These are phyloP conservation scores for Gulo gulo DNA, from an alignment of 2,113 vertebrate genomes.

Conservation along the genomic window DNA sequence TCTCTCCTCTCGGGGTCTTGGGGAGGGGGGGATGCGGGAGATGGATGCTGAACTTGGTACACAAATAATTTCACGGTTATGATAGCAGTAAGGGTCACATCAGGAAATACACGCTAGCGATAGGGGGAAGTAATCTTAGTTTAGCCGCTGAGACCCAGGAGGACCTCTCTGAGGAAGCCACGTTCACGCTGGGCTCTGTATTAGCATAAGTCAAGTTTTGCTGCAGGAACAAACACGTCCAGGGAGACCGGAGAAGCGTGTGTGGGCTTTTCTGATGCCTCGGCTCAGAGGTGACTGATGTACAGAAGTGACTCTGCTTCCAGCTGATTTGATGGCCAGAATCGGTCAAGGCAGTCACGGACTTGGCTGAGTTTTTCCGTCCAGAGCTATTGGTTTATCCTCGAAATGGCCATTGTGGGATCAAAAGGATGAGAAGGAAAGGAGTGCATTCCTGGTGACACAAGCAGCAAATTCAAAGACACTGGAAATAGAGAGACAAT, in stretches of 20 bases:
- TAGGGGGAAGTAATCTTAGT: background rate
- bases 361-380: background rate
- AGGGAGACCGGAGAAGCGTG: background rate
- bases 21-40: background rate
- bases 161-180: background rate
- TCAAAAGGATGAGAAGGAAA: background rate
- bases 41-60: background rate
- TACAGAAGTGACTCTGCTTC: background rate
- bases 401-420: background rate
- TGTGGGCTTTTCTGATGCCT: background rate
- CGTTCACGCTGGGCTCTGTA: background rate
- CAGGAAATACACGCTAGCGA: background rate
- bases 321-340: background rate
- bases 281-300: background rate
- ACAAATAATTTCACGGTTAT: background rate
- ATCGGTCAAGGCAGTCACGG: background rate
- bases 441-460: background rate
- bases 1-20: background rate
- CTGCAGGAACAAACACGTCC: background rate
- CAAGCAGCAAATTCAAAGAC: background rate
- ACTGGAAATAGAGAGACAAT: background rate
- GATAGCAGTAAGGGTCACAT: too few species aligned
- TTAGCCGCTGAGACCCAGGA: background rate
- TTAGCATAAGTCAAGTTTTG: background rate
- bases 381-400: background rate